Evolutionary conservation across 2,113 vertebrate genomes (phyloP).

Genomic region (Stegostoma tigrinum): DNA sequence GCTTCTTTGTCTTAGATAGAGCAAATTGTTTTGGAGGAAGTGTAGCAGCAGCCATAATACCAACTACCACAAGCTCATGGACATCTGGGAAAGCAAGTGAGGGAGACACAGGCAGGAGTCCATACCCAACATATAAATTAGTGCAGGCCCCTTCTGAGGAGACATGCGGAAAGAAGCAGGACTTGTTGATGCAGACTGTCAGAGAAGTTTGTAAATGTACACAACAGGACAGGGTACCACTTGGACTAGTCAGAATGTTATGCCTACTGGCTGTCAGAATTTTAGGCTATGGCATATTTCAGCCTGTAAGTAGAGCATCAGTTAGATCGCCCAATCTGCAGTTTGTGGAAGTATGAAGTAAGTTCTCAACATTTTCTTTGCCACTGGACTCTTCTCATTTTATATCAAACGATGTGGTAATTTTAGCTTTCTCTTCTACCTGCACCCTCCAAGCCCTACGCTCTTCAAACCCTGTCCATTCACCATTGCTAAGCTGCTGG

Average conservation of each 20-base stretch:
- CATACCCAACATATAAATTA: neutral
- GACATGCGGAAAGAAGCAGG: neutral
- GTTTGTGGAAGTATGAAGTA: neutral
- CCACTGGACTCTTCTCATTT: neutral
- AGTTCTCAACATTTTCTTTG: neutral
- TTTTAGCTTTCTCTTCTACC: neutral
- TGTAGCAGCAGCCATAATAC: neutral
- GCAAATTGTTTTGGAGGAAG: neutral
- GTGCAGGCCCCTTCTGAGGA: neutral
- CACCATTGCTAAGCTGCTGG: neutral
- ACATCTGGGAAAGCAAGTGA: neutral
- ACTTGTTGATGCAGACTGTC: neutral
- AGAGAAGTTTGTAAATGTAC: neutral
- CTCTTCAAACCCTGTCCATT: too few species aligned
- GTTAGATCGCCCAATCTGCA: neutral
- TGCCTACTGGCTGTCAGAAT: neutral
- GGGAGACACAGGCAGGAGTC: neutral
- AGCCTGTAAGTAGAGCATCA: neutral
- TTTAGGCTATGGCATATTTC: neutral
- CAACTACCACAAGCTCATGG: neutral
- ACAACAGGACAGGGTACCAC: neutral
- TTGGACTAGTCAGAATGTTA: neutral
- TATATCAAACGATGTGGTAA: neutral
- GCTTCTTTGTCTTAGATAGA: neutral
- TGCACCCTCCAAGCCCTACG: neutral